phyloP scores from a whole-genome alignment of 92 coral and sea anemone genomes.

The Parazoanthus atlanticus region DNA sequence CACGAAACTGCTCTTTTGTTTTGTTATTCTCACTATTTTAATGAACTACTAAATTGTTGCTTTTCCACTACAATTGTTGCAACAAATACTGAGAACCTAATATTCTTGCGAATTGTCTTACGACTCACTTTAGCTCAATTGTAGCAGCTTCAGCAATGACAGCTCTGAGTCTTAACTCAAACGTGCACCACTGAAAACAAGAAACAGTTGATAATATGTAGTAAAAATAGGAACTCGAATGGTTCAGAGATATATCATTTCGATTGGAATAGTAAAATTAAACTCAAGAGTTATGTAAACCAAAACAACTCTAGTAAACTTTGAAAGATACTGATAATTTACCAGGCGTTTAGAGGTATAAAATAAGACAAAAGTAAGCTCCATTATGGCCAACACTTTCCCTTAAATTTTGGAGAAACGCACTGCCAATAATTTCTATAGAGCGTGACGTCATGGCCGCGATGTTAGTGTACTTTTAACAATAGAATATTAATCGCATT shows the following conservation, averaged over 20 bases:
- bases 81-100: not conserved
- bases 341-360: not conserved
- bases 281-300: no score
- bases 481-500: no score
- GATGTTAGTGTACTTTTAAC: no score
- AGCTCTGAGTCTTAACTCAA: not conserved
- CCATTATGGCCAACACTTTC: no score
- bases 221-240: not conserved
- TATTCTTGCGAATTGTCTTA: not conserved
- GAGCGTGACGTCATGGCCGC: no score
- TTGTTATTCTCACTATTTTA: no score
- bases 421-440: no score
- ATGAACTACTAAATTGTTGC: not conserved
- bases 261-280: no score
- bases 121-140: not conserved
- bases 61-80: not conserved
- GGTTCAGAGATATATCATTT: not conserved
- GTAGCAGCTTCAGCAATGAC: slow-evolving; percentile 33
- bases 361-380: no score
- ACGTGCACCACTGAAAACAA: slow-evolving; percentile 24
- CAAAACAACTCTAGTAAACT: not conserved
- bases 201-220: not conserved
- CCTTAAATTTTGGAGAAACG: no score
- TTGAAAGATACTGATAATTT: not conserved
- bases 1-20: not conserved